A percentile compares a stretch with the other conserved stretches of the same genome.
phyloP scores from a whole-genome alignment of 2,797 vertebrate species.

The Agapornis canus region DNA sequence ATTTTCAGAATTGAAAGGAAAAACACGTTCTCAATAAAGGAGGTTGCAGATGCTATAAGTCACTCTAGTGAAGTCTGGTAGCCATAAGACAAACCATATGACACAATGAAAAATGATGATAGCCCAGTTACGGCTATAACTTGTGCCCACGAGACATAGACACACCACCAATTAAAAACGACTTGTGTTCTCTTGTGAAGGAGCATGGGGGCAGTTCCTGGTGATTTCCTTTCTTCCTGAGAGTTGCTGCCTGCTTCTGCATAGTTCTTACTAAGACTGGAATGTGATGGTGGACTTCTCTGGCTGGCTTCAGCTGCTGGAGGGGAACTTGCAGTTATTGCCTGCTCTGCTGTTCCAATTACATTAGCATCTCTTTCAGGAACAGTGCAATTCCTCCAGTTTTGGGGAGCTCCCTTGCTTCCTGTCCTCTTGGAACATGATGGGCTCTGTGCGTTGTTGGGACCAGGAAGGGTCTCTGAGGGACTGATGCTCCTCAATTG shows the following conservation, averaged over 20 bases:
- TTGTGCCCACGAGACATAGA: slow-evolving; percentile 47
- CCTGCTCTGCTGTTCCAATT: background rate
- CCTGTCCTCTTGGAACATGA: background rate
- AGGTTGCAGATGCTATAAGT: slow-evolving; percentile 64
- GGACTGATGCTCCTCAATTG: background rate
- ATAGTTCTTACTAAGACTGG: background rate
- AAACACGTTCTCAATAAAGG: slow-evolving; percentile 57
- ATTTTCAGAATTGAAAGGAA: slow-evolving; percentile 62
- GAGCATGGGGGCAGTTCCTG: background rate
- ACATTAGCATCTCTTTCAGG: background rate
- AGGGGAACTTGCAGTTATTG: accelerated
- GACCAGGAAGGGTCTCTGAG: background rate
- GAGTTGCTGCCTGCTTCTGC: background rate
- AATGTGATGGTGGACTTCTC: background rate
- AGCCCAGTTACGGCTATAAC: slow-evolving; percentile 4
- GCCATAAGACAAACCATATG: slow-evolving; percentile 74
- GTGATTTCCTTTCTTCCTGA: background rate
- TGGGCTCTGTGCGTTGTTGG: background rate
- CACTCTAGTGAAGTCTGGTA: slow-evolving; percentile 69
- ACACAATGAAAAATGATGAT: slow-evolving; percentile 68
- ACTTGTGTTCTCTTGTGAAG: background rate
- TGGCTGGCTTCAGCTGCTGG: accelerated
- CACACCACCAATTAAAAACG: background rate
- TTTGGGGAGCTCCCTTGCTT: background rate
- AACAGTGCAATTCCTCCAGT: background rate